These are phyloP conservation scores for Furnarius figulus DNA, from an alignment of 2,113 vertebrate genomes.

Conservation along the genomic window DNA sequence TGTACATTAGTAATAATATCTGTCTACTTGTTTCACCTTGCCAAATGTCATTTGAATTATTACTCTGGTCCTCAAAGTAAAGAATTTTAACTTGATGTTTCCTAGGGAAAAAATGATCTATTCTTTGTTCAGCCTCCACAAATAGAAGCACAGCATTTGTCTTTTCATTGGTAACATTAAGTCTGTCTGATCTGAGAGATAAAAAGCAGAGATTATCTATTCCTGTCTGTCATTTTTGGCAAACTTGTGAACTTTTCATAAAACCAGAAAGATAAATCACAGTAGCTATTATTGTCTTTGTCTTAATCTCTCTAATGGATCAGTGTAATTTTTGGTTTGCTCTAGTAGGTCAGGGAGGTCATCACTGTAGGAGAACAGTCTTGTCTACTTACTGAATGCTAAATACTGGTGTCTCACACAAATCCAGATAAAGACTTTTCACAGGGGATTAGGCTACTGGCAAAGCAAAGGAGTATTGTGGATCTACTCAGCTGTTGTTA, in stretches of 20 bases:
- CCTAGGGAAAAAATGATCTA: background rate
- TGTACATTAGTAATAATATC: background rate
- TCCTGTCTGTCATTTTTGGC: conserved; percentile 40
- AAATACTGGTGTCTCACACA: background rate
- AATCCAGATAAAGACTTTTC: conserved; percentile 1
- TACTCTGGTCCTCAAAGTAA: background rate
- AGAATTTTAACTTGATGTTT: conserved; percentile 15
- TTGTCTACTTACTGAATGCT: conserved; percentile 18
- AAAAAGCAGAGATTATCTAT: conserved; percentile 59
- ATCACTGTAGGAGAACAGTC: conserved; percentile 1
- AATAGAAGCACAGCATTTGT: conserved; percentile 38
- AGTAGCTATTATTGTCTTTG: conserved; percentile 50
- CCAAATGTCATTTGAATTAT: conserved; percentile 26
- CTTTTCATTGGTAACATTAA: conserved; percentile 42
- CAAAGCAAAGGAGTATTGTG: background rate
- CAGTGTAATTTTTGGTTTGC: conserved; percentile 37
- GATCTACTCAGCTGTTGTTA: background rate
- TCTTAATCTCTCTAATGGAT: conserved; percentile 64
- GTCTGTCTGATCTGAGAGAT: conserved; percentile 52
- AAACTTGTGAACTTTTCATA: conserved; percentile 60
- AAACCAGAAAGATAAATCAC: conserved; percentile 55
- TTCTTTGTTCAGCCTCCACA: background rate
- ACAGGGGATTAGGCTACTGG: background rate
- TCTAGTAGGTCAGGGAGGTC: background rate
- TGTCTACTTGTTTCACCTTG: conserved; percentile 11